Evolutionary conservation across 2,797 vertebrate genomes (phyloP).

Genomic region (Phaenicophaeus curvirostris): DNA sequence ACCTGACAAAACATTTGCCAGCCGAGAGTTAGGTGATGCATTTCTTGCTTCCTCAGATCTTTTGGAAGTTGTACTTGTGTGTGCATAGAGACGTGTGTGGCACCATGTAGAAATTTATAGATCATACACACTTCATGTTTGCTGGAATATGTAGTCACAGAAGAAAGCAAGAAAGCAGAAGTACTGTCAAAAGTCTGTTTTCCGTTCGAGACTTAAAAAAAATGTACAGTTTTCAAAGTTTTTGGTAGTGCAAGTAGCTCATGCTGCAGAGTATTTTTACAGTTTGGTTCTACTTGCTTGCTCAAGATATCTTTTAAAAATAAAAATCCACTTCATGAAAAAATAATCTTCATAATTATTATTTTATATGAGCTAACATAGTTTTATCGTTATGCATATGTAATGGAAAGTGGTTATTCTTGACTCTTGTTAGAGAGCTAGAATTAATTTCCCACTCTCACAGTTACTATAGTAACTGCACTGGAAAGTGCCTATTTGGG

Average conservation of each 20-base stretch:
- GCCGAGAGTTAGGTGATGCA: not conserved
- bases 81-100: not conserved
- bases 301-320: slow-evolving; percentile 53
- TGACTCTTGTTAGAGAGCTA: slow-evolving; percentile 50
- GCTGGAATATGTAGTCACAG: not conserved
- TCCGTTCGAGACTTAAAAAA: not conserved
- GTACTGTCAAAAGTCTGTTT: not conserved
- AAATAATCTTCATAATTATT: slow-evolving; percentile 65
- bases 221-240: not conserved
- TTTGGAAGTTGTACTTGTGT: not conserved
- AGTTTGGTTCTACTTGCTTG: slow-evolving; percentile 13
- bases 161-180: not conserved
- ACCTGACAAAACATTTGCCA: not conserved
- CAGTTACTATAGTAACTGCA: slow-evolving; percentile 63
- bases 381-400: slow-evolving; percentile 42
- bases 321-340: slow-evolving; percentile 54
- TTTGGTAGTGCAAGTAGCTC: not conserved
- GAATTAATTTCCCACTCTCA: slow-evolving; percentile 54
- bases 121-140: not conserved
- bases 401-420: slow-evolving; percentile 60
- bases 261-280: not conserved
- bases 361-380: slow-evolving; percentile 53
- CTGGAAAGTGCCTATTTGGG: slow-evolving; percentile 30
- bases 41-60: not conserved
- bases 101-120: not conserved